phyloP scores from a whole-genome alignment of 1,140 invertebrate genomes.

The Stegodyphus mimosarum region DNA sequence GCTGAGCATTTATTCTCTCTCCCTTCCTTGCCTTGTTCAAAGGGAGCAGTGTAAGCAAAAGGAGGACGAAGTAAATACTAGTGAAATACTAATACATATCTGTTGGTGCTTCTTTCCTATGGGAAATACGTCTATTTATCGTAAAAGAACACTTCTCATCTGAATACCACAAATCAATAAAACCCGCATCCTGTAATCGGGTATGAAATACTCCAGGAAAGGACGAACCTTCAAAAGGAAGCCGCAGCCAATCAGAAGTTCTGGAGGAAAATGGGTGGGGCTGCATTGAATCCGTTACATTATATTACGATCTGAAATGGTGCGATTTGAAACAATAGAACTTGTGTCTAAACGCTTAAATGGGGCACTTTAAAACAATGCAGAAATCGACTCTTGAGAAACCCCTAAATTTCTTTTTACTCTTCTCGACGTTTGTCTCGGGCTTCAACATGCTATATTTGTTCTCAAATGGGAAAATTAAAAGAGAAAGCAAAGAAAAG shows the following conservation, averaged over 20 bases:
- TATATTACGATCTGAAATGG: constrained; percentile 30
- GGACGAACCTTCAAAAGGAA: constrained; percentile 39
- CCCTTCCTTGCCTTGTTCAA: no score
- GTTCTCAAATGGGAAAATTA: constrained; percentile 42
- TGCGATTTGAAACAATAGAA: constrained; percentile 50
- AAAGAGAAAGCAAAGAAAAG: constrained; percentile 10
- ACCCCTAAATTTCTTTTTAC: constrained; percentile 19
- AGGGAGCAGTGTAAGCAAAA: no score
- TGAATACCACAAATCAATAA: constrained; percentile 24
- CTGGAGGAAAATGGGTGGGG: constrained; percentile 25
- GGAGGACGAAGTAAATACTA: neutral
- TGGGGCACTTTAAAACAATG: constrained; percentile 49
- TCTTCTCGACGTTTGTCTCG: constrained; percentile 39
- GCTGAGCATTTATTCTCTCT: no score
- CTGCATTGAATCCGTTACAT: constrained; percentile 13
- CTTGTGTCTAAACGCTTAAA: constrained; percentile 39
- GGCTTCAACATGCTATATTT: constrained; percentile 48
- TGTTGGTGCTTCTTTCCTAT: neutral
- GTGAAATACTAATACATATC: neutral
- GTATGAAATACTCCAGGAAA: neutral
- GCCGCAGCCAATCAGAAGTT: constrained; percentile 51
- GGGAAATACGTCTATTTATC: neutral
- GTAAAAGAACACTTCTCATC: neutral
- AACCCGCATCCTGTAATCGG: constrained; percentile 3
- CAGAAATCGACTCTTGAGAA: constrained; percentile 12